Evolutionary conservation across 2,113 vertebrate genomes (phyloP), one percentile per base, ranked within the genome.

Genomic region (Rhinolophus ferrumequinum): DNA sequence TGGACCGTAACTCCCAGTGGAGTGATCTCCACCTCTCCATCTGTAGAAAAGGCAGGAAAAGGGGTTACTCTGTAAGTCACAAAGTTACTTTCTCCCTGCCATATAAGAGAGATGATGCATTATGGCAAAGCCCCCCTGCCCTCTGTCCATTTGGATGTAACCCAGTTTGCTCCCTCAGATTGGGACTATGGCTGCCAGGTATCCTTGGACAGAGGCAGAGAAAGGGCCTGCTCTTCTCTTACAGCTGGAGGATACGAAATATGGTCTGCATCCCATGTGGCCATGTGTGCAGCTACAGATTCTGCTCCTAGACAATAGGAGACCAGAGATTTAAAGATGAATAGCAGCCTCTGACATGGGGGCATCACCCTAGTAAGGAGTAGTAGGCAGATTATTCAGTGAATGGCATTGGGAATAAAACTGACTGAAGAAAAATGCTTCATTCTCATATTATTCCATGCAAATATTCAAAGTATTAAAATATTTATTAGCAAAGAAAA

Each of bases 401-500:
- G 28, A 88, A 54, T 66, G 10, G 12, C 79, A 15, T 56, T 22
- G 33, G 76, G 8, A 83, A 69, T 83, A 76, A 72, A 95, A 86
- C 38, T 62, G 38, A 33, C 41, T 54, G 15, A 95, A 82, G 14
- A 80, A 44, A 88, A 58, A 58, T 35, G 21, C 38, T 60, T 66
- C 64, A 72, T 66, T 77, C 8, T 87, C 69, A 13, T 94, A 24
- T 56, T 28, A 58, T 83, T 24, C 24, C n/a, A 14, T 44, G 44
- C 18, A 72, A 72, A 44, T 77, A 85, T 73, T 64, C n/a, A 67
- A 67, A 82, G 14, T 73, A 52, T 87, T 66, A 86, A 94, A 93
- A 22, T 5, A 19, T 70, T 52, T 26, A 50, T 60, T 41, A 33
- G 16, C 81, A 88, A 83, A 88, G 50, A 69, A 92, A 38, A 92